Percentiles rank a stretch among this genome's conserved stretches.
Conservation (phyloP, 2,797 vertebrate species). For the Vultur gryphus region DNA sequence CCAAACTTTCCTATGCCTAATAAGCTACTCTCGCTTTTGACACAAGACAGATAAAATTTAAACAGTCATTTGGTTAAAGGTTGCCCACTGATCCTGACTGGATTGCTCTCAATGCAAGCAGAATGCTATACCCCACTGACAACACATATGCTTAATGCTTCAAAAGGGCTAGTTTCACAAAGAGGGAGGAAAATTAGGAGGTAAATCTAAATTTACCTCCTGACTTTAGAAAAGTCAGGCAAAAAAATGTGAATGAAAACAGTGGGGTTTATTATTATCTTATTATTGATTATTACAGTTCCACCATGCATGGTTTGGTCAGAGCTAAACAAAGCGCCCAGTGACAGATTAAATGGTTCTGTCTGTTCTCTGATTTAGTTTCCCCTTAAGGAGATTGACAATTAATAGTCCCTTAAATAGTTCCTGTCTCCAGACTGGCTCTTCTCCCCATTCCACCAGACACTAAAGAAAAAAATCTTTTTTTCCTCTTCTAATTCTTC, state of each 20-base stretch:
- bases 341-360: neutral
- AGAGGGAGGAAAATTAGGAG: neutral
- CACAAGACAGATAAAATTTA: neutral
- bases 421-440: neutral
- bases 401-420: neutral
- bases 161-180: neutral
- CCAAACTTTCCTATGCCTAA: neutral
- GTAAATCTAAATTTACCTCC: neutral
- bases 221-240: neutral
- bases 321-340: neutral
- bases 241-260: neutral
- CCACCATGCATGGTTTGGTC: neutral
- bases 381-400: neutral
- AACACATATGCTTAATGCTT: neutral
- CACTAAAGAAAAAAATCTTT: neutral
- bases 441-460: neutral
- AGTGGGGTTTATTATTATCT: neutral
- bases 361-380: neutral
- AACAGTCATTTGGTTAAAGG: neutral
- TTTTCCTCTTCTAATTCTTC: neutral
- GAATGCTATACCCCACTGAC: neutral
- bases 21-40: neutral
- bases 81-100: neutral
- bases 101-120: neutral
- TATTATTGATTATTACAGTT: neutral